Evolutionary conservation across 2,797 vertebrate genomes (phyloP).

Genomic region (Ptychobarbus kaznakovi): DNA sequence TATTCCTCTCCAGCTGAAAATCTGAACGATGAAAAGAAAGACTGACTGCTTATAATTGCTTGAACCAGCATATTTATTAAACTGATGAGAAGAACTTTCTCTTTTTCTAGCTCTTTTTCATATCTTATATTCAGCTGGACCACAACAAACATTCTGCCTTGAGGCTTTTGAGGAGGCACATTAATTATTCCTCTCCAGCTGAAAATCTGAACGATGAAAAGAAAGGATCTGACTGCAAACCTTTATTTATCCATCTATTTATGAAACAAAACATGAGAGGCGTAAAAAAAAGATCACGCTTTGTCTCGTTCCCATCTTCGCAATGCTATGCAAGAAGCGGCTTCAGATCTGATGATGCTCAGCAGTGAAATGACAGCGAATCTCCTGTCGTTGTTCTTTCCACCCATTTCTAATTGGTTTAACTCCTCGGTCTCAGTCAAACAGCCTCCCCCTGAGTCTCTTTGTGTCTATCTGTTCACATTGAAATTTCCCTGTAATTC

Average conservation of each 20-base stretch:
- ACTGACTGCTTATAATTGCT: slow-evolving; percentile 1
- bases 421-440: slow-evolving; percentile 30
- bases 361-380: slow-evolving; percentile 31
- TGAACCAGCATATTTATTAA: slow-evolving; percentile 29
- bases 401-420: slow-evolving; percentile 51
- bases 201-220: slow-evolving; percentile 44
- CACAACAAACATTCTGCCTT: slow-evolving; percentile 46
- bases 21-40: too few relatives aligned
- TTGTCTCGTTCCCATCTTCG: slow-evolving; percentile 24
- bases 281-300: not conserved
- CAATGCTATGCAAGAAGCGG: slow-evolving; percentile 7
- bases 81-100: slow-evolving; percentile 14
- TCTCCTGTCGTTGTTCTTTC: slow-evolving; percentile 35
- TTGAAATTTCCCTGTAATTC: slow-evolving; percentile 46
- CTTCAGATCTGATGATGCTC: slow-evolving; percentile 42
- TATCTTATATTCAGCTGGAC: slow-evolving; percentile 40
- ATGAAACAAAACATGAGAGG: slow-evolving; percentile 38
- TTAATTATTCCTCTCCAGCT: slow-evolving; percentile 45
- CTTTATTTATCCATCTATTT: slow-evolving; percentile 52
- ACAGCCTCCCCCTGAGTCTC: slow-evolving; percentile 35
- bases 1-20: too few relatives aligned
- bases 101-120: slow-evolving; percentile 30
- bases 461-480: slow-evolving; percentile 48
- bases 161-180: slow-evolving; percentile 38
- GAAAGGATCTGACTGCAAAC: slow-evolving; percentile 38